Percentiles rank a stretch among this genome's conserved stretches.
Evolutionary conservation across 2,797 vertebrate species (phyloP).

Genomic region (Brotula barbata): DNA sequence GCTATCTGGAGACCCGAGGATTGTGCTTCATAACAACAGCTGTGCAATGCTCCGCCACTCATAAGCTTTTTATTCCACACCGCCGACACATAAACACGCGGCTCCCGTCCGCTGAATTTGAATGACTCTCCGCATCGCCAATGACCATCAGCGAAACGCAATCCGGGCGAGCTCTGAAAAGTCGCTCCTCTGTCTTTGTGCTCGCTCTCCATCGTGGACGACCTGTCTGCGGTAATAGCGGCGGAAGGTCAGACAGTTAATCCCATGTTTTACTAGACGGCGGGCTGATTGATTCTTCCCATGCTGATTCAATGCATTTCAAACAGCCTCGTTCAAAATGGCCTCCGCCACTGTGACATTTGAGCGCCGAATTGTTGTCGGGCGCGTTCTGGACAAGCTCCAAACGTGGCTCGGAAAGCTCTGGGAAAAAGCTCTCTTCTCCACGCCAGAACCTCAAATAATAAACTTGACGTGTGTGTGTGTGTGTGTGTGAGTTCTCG

Average conservation of each 20-base stretch:
- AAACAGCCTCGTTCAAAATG: conserved; percentile 74
- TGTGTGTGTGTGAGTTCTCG: not conserved
- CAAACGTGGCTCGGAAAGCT: conserved; percentile 43
- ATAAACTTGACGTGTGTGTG: no score
- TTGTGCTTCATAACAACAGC: conserved; percentile 68
- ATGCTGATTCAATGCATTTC: conserved; percentile 78
- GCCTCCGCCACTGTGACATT: conserved; percentile 69
- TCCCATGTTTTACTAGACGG: conserved; percentile 73
- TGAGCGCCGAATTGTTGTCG: conserved; percentile 72
- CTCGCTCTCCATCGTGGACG: conserved; percentile 58
- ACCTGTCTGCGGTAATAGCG: conserved; percentile 58
- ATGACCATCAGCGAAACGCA: conserved; percentile 18
- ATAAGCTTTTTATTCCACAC: conserved; percentile 56
- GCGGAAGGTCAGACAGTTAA: conserved; percentile 77
- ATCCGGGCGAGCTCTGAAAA: no score
- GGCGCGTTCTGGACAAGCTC: conserved; percentile 51
- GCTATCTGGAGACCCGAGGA: conserved; percentile 58
- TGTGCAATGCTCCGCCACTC: conserved; percentile 61
- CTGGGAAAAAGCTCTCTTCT: conserved; percentile 28
- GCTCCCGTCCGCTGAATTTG: conserved; percentile 33
- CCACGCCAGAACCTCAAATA: no score
- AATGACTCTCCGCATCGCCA: conserved; percentile 31
- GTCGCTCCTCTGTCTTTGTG: no score
- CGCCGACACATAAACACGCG: conserved; percentile 42
- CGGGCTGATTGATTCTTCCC: conserved; percentile 74